Evolutionary conservation across 2,797 vertebrate species (phyloP).

Genomic region (Poecilia gillii): DNA sequence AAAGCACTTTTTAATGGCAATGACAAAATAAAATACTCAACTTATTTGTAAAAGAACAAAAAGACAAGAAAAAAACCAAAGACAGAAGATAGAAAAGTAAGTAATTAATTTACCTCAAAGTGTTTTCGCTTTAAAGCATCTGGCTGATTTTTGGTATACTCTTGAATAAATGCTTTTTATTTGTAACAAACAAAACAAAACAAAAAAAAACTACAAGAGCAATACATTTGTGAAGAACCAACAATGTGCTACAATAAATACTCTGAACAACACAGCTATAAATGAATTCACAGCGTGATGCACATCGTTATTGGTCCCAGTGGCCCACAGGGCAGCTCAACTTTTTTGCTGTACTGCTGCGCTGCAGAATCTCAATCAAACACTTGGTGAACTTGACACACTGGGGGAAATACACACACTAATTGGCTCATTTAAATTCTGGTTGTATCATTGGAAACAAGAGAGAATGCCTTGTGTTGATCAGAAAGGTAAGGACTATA

Average conservation of each 20-base stretch:
- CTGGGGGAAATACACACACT: constrained; percentile 62
- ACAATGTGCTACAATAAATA: not conserved
- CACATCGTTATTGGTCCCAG: constrained; percentile 4
- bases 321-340: constrained; percentile 40
- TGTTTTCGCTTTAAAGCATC: not conserved
- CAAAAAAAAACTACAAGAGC: not conserved
- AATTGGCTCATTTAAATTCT: constrained; percentile 82
- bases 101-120: not conserved
- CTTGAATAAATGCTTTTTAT: not conserved
- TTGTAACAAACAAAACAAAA: not conserved
- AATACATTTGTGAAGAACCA: not conserved
- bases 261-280: not conserved
- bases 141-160: not conserved
- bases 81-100: not conserved
- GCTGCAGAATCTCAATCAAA: constrained; percentile 68
- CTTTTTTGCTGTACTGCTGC: constrained; percentile 46
- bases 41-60: constrained; percentile 15
- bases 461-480: constrained; percentile 73
- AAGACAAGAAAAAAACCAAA: constrained; percentile 12
- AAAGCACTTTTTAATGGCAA: constrained; percentile 20
- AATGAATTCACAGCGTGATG: constrained; percentile 8
- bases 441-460: constrained; percentile 64
- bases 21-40: constrained; percentile 6
- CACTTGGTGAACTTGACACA: constrained; percentile 57
- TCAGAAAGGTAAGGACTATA: constrained; percentile 77